These are phyloP conservation scores for Bactericera cockerelli DNA, from an alignment of 1,140 invertebrate genomes.

Conservation along the genomic window DNA sequence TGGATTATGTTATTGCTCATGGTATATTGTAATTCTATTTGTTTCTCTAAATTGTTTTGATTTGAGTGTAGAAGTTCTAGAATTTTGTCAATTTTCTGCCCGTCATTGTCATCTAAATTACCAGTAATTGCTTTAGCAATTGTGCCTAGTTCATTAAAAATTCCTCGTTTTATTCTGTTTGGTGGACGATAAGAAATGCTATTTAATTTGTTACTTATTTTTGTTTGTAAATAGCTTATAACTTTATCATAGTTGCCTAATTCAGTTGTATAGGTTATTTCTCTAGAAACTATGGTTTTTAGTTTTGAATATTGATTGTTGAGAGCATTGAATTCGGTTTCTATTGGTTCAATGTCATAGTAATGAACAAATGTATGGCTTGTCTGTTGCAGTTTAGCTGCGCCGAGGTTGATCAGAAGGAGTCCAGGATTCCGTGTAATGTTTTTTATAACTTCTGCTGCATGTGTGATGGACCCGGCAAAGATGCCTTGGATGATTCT, in stretches of 20 bases:
- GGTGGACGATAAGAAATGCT: too few relatives aligned
- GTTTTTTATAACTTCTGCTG: not conserved
- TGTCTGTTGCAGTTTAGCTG: not conserved
- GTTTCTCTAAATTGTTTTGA: not conserved
- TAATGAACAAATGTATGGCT: not conserved
- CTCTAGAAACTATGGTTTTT: too few relatives aligned
- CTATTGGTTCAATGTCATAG: not conserved
- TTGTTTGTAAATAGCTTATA: not conserved
- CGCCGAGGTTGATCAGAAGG: not conserved
- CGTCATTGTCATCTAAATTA: not conserved
- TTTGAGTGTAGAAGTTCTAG: not conserved
- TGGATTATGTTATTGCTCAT: not conserved
- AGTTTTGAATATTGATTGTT: too few relatives aligned
- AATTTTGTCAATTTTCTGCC: not conserved
- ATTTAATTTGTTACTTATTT: not conserved
- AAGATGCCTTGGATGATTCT: not conserved
- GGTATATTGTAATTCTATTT: not conserved
- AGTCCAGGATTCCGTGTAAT: slow-evolving; percentile 4
- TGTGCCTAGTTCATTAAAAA: too few relatives aligned
- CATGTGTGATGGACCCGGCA: too few relatives aligned
- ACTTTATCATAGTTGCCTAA: not conserved
- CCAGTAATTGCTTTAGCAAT: too few relatives aligned
- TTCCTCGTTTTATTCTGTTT: too few relatives aligned
- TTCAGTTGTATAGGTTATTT: too few relatives aligned
- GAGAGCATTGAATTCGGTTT: not conserved